A percentile compares a stretch with the other conserved stretches of the same genome.
Evolutionary conservation across 2,797 vertebrate species (phyloP).

Genomic region (Brachyrhaphis roseni): DNA sequence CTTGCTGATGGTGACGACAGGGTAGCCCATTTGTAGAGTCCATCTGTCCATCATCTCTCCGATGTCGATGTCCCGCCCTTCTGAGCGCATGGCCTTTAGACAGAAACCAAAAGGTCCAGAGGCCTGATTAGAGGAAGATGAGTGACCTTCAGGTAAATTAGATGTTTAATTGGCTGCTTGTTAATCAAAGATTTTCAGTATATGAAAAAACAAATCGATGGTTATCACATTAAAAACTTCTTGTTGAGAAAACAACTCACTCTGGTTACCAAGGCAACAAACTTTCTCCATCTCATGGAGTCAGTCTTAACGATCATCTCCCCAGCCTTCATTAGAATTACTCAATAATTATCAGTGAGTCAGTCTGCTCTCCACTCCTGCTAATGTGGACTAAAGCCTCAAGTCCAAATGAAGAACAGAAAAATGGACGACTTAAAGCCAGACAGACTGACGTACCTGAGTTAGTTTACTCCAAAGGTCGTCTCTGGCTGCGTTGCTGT

Average conservation of each 20-base stretch:
- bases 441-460: slow-evolving; percentile 82
- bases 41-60: slow-evolving; percentile 97
- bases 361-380: slow-evolving; percentile 5
- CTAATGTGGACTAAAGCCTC: background rate
- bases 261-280: slow-evolving; percentile 40
- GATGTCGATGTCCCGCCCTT: slow-evolving; percentile 93
- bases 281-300: slow-evolving; percentile 10
- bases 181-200: slow-evolving; percentile 17
- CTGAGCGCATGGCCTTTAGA: slow-evolving; percentile 88
- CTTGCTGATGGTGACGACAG: slow-evolving; percentile 92
- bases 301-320: slow-evolving; percentile 20
- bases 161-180: slow-evolving; percentile 32
- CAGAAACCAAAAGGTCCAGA: background rate
- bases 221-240: slow-evolving; percentile 21
- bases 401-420: background rate
- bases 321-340: slow-evolving; percentile 28
- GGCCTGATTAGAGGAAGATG: background rate
- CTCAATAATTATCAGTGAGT: slow-evolving; percentile 37
- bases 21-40: slow-evolving; percentile 99
- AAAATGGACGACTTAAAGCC: background rate
- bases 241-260: slow-evolving; percentile 26
- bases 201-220: slow-evolving; percentile 17
- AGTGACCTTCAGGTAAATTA: slow-evolving; percentile 21
- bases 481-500: slow-evolving; percentile 93
- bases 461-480: slow-evolving; percentile 96